Conservation (phyloP, 2,888 invertebrate genomes). For the Onchidella celtica region DNA sequence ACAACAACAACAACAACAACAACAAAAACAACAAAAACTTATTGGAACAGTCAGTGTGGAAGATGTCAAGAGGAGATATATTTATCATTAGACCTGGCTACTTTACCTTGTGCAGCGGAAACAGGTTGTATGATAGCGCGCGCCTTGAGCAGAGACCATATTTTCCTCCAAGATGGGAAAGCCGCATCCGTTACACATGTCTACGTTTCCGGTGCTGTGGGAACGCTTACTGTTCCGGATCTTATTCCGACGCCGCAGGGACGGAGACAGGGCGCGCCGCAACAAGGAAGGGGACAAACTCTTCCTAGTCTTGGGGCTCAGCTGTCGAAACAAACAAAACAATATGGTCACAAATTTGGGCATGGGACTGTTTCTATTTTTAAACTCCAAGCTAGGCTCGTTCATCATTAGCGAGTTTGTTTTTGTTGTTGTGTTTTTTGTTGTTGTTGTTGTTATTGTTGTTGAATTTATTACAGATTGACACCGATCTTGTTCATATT, state of each 20-base stretch:
- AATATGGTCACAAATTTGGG: no score
- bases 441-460: not conserved
- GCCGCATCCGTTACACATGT: constrained; percentile 47
- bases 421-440: not conserved
- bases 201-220: constrained; percentile 41
- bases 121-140: constrained; percentile 44
- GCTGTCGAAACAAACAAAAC: no score
- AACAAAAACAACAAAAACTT: no score
- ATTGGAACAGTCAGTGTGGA: not conserved
- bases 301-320: constrained; percentile 46
- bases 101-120: constrained; percentile 49
- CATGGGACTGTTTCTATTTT: no score
- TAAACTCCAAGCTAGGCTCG: no score
- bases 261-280: constrained; percentile 47
- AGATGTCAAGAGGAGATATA: no score
- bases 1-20: no score
- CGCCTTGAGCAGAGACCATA: constrained; percentile 49
- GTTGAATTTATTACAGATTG: not conserved
- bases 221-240: constrained; percentile 27
- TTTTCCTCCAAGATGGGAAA: constrained; percentile 45
- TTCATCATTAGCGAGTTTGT: no score
- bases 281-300: constrained; percentile 45
- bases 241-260: constrained; percentile 43
- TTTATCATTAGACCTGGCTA: no score
- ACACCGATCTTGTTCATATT: not conserved